Conservation (phyloP, 23 tunicate species). For the Oikopleura albicans region DNA sequence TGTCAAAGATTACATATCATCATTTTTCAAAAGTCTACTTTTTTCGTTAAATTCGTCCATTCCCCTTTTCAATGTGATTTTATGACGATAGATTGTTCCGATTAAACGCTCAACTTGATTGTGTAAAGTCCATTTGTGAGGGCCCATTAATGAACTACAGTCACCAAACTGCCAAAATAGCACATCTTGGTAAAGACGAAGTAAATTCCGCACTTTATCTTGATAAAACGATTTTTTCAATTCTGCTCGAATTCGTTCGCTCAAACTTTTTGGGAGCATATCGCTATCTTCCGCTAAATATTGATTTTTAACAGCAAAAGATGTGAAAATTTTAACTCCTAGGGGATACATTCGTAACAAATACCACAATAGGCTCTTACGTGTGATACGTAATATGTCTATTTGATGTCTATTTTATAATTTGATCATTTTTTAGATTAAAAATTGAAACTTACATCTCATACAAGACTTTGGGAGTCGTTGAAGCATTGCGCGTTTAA, state of each 20-base stretch:
- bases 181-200: not conserved
- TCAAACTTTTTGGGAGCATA: not conserved
- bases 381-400: no score
- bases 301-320: not conserved
- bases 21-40: no score
- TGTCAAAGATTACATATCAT: no score
- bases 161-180: not conserved
- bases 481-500: not conserved
- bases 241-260: not conserved
- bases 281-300: not conserved
- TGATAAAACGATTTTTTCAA: not conserved
- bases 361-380: no score
- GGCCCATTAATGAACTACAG: not conserved
- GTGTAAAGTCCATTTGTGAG: not conserved
- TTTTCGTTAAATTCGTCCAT: not conserved
- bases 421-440: no score
- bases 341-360: no score
- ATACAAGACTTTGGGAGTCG: not conserved
- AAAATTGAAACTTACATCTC: not conserved
- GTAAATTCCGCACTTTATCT: not conserved
- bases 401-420: no score
- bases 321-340: not conserved
- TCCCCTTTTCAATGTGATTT: not conserved
- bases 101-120: conserved; percentile 8
- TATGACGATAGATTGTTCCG: not conserved